Percentiles rank a stretch among this genome's conserved stretches.
Evolutionary conservation across 2,888 invertebrate species (phyloP).

Genomic region (Parnassius mnemosyne): DNA sequence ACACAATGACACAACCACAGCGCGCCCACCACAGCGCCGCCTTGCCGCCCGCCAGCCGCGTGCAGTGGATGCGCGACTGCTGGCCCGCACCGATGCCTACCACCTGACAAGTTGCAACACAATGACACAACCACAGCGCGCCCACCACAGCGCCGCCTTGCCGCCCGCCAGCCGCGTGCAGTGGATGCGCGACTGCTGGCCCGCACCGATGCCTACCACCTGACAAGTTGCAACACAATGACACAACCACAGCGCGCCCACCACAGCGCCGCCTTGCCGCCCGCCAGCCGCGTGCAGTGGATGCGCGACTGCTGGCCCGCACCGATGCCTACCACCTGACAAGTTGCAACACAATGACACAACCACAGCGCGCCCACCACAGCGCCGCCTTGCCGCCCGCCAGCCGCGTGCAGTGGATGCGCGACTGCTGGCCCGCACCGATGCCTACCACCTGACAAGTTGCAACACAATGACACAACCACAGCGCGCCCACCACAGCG

Average conservation of each 20-base stretch:
- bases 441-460: constrained; percentile 90
- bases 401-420: constrained; percentile 96
- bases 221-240: constrained; percentile 42
- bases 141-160: too few species aligned
- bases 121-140: neutral
- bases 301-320: constrained; percentile 99
- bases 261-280: too few species aligned
- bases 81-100: constrained; percentile 99
- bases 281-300: constrained; percentile 92
- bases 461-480: neutral
- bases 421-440: constrained; percentile 99
- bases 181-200: constrained; percentile 98
- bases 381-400: constrained; percentile 94
- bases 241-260: neutral
- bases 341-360: neutral
- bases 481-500: constrained; percentile 93
- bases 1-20: neutral
- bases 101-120: constrained; percentile 71
- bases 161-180: constrained; percentile 87
- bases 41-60: constrained; percentile 95
- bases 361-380: constrained; percentile 95
- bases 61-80: constrained; percentile 99
- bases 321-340: constrained; percentile 94
- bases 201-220: constrained; percentile 98
- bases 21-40: constrained; percentile 95